Conservation (phyloP, 2,888 invertebrate genomes). For the Corbicula japonica region DNA sequence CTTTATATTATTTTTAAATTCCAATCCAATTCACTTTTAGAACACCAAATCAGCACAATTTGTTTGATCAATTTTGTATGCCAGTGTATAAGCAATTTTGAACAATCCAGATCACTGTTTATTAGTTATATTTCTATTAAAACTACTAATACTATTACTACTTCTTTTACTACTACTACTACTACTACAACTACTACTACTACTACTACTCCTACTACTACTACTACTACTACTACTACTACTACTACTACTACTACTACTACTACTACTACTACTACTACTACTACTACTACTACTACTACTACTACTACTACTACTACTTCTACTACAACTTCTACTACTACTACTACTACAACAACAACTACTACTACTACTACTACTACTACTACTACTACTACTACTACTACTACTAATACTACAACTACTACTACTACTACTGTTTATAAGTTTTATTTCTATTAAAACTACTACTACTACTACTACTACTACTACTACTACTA, state of each 20-base stretch:
- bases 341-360: conserved; percentile 47
- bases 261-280: conserved; percentile 34
- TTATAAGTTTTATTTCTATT: not conserved
- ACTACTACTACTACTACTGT: not conserved
- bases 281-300: conserved; percentile 46
- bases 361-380: conserved; percentile 45
- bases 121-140: too few species aligned
- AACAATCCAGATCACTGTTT: too few species aligned
- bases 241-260: conserved; percentile 35
- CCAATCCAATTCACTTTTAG: too few species aligned
- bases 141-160: conserved; percentile 16
- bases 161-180: conserved; percentile 34
- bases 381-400: conserved; percentile 42
- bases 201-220: conserved; percentile 31
- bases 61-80: too few species aligned
- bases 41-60: too few species aligned
- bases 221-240: conserved; percentile 43
- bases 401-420: conserved; percentile 44
- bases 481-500: conserved; percentile 22
- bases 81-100: too few species aligned
- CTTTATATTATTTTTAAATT: too few species aligned
- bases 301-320: conserved; percentile 44
- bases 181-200: conserved; percentile 33
- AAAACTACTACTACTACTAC: conserved; percentile 22
- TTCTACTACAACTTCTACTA: conserved; percentile 46